Percentiles rank a stretch among this genome's conserved stretches.
These are phyloP conservation scores for Pterobdella sp. DNA, from an alignment of 2,888 invertebrate species.

Conservation along the genomic window DNA sequence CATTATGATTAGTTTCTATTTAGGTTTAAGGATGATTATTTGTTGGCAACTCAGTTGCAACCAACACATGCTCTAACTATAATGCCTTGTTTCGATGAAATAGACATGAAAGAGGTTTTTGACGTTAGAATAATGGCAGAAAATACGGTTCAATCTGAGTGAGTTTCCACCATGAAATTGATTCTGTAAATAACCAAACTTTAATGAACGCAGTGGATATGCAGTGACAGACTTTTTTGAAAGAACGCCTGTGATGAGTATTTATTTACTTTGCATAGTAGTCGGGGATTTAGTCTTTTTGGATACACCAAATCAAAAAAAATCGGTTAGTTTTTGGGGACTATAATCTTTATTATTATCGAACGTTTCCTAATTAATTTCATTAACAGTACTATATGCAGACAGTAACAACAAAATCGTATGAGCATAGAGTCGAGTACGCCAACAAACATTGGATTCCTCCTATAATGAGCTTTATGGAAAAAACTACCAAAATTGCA, in stretches of 20 bases:
- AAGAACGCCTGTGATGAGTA: constrained; percentile 29
- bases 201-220: no score
- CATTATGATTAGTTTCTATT: no score
- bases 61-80: constrained; percentile 25
- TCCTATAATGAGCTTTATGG: constrained; percentile 9
- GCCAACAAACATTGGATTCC: constrained; percentile 12
- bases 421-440: neutral
- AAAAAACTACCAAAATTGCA: constrained; percentile 14
- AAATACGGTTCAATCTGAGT: no score
- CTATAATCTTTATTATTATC: no score
- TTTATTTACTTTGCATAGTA: constrained; percentile 27
- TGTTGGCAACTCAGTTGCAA: constrained; percentile 31
- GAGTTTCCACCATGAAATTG: no score
- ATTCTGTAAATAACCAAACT: no score
- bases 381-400: constrained; percentile 15
- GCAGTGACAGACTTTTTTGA: constrained; percentile 27
- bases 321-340: no score
- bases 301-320: no score
- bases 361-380: no score
- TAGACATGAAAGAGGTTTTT: constrained; percentile 34
- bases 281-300: constrained; percentile 29
- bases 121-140: constrained; percentile 29
- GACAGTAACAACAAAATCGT: neutral
- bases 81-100: constrained; percentile 35
- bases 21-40: no score